Evolutionary conservation across 2,888 invertebrate species (phyloP).

Genomic region (Tipula lateralis): DNA sequence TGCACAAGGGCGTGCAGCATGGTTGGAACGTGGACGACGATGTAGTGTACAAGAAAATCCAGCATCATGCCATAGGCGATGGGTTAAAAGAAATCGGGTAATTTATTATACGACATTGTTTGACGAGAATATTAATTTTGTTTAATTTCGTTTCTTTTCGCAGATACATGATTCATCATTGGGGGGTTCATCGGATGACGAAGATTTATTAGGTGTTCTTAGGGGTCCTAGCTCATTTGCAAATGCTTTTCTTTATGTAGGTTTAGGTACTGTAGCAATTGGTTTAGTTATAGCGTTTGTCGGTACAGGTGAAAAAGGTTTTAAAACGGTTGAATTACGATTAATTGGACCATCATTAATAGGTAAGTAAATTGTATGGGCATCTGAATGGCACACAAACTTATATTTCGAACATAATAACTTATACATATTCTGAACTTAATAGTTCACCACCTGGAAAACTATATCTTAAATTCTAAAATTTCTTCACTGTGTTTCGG

Average conservation of each 20-base stretch:
- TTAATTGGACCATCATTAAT: constrained; percentile 80
- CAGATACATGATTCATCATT: constrained; percentile 81
- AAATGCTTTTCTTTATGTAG: constrained; percentile 77
- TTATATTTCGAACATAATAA: not conserved
- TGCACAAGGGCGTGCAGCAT: constrained; percentile 77
- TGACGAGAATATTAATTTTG: not conserved
- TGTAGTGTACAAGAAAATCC: constrained; percentile 64
- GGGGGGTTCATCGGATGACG: constrained; percentile 72
- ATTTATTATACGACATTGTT: constrained; percentile 38
- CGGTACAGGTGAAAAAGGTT: constrained; percentile 84
- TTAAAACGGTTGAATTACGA: constrained; percentile 78
- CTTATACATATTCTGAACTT: too few species aligned
- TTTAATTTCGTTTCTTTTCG: constrained; percentile 3
- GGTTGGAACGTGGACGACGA: constrained; percentile 65
- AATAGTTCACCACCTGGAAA: too few species aligned
- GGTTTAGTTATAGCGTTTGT: constrained; percentile 86
- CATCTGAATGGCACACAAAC: not conserved
- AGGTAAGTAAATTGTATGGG: constrained; percentile 41
- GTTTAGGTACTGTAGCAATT: constrained; percentile 74
- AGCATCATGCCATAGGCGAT: constrained; percentile 62
- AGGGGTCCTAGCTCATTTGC: constrained; percentile 74
- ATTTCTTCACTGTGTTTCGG: too few species aligned
- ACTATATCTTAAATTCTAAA: too few species aligned
- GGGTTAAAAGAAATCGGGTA: constrained; percentile 86
- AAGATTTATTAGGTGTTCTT: constrained; percentile 62